A percentile compares a stretch with the other conserved stretches of the same genome.
phyloP scores from a whole-genome alignment of 2,797 vertebrate species.

The Vireo griseus region DNA sequence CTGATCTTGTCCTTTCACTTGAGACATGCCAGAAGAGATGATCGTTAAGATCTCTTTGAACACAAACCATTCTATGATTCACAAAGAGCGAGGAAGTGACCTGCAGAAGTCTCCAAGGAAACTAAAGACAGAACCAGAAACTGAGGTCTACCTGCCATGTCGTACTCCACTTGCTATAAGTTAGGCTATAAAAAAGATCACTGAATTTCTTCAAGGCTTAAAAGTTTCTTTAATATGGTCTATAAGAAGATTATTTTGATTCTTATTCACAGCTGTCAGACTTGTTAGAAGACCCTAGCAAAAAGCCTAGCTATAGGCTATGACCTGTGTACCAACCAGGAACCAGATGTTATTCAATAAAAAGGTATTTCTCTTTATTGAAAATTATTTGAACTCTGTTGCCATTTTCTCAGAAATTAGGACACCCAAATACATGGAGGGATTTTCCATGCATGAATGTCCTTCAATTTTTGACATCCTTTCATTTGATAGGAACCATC shows the following conservation, averaged over 20 bases:
- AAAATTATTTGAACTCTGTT: background rate
- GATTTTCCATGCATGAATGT: background rate
- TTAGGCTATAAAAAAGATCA: background rate
- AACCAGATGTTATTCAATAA: background rate
- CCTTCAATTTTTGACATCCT: background rate
- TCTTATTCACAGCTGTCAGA: background rate
- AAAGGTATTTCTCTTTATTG: background rate
- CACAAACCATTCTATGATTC: background rate
- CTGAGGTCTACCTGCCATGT: background rate
- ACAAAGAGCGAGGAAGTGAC: background rate
- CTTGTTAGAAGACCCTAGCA: background rate
- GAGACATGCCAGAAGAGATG: background rate
- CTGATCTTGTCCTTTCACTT: background rate
- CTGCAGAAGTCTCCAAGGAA: constrained; percentile 24
- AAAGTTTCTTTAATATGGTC: background rate
- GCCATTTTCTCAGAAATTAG: background rate
- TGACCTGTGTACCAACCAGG: background rate
- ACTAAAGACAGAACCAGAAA: background rate
- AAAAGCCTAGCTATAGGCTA: background rate
- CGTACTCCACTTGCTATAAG: background rate
- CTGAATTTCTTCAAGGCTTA: background rate
- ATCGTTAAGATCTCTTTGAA: background rate
- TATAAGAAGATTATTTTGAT: background rate
- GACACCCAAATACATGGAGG: background rate
- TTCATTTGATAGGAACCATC: background rate